These are phyloP conservation scores for Aulostomus chinensis DNA, from an alignment of 2,797 vertebrate genomes.

Conservation along the genomic window DNA sequence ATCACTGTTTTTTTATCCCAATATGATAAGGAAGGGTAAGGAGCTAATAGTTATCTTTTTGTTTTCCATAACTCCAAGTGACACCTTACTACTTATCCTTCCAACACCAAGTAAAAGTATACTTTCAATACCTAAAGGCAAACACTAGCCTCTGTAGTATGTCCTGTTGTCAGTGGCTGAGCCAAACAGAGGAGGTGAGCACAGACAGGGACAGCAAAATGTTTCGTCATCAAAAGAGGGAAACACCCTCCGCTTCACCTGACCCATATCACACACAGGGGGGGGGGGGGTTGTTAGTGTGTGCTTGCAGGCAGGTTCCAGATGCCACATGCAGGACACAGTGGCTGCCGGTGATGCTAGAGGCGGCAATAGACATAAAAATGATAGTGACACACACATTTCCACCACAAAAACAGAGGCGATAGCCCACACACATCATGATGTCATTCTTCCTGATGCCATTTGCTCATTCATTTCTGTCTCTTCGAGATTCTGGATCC, in stretches of 20 bases:
- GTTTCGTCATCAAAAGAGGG: slow-evolving; percentile 23
- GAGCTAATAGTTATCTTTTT: too few relatives aligned
- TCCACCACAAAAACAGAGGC: slow-evolving; percentile 1
- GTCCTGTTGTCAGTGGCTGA: slow-evolving; percentile 26
- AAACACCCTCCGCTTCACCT: slow-evolving; percentile 10
- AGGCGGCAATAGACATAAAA: slow-evolving; percentile 34
- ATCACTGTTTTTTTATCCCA: too few relatives aligned
- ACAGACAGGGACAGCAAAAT: background rate
- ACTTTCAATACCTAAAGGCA: too few relatives aligned
- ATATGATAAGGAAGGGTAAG: too few relatives aligned
- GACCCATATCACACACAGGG: slow-evolving; percentile 26
- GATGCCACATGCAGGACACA: slow-evolving; percentile 49
- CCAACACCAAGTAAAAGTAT: too few relatives aligned
- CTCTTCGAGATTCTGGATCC: slow-evolving; percentile 26
- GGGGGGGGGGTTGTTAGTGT: slow-evolving; percentile 52
- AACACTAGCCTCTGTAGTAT: too few relatives aligned
- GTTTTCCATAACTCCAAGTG: too few relatives aligned
- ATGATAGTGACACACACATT: slow-evolving; percentile 16
- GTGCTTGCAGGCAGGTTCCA: slow-evolving; percentile 43
- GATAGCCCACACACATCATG: slow-evolving; percentile 6
- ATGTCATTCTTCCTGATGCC: too few relatives aligned
- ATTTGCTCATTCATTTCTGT: too few relatives aligned
- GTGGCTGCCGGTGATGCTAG: slow-evolving; percentile 27
- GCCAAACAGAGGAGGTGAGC: slow-evolving; percentile 36
- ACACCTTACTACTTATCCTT: too few relatives aligned